These are phyloP conservation scores for Plagiodera versicolora DNA, from an alignment of 2,888 invertebrate species.

Conservation along the genomic window DNA sequence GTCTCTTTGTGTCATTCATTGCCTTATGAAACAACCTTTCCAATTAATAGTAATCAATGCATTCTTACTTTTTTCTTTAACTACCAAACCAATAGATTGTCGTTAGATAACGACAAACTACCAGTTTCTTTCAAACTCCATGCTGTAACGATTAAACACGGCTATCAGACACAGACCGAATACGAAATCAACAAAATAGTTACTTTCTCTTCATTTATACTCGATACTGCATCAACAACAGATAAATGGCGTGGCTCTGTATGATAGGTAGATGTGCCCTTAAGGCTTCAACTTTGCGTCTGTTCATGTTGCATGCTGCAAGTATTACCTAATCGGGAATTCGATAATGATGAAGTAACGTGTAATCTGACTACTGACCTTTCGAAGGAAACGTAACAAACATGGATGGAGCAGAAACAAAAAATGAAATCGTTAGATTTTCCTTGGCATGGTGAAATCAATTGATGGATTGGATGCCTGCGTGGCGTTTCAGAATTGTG, in stretches of 20 bases:
- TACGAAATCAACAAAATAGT: constrained; percentile 2
- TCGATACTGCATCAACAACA: constrained; percentile 2
- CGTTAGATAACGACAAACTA: constrained; percentile 13
- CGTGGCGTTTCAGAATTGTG: no score
- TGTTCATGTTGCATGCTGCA: background rate
- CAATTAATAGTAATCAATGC: background rate
- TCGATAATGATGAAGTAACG: constrained; percentile 1
- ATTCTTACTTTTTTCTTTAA: constrained; percentile 1
- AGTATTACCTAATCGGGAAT: background rate
- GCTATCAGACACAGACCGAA: background rate
- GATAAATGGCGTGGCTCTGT: constrained; percentile 8
- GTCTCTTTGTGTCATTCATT: background rate
- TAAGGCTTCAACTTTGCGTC: background rate
- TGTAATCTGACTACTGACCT: background rate
- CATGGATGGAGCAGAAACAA: background rate
- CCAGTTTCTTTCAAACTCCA: background rate
- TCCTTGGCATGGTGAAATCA: no score
- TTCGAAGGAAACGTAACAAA: background rate
- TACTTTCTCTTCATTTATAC: constrained; percentile 10
- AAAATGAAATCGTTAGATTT: no score
- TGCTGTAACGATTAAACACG: background rate
- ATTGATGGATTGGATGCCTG: no score
- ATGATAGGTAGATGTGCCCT: constrained; percentile 5
- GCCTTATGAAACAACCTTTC: background rate
- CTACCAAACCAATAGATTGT: background rate